Evolutionary conservation across 2,797 vertebrate species (phyloP).

Genomic region (Thripadectes ignobilis): DNA sequence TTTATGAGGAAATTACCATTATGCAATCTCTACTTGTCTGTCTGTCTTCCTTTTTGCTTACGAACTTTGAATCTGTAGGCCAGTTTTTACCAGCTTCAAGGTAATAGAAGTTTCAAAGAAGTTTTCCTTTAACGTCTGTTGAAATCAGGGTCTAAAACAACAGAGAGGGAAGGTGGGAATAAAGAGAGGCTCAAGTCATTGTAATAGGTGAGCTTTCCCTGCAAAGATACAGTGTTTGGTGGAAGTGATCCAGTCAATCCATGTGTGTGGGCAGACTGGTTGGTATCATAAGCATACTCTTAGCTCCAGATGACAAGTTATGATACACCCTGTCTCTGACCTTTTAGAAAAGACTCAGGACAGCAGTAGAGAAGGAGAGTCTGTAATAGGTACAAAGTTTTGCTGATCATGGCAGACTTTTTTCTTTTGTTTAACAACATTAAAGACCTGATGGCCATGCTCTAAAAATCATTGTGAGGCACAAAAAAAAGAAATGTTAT

Average conservation of each 20-base stretch:
- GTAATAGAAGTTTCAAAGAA: neutral
- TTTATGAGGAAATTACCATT: constrained; percentile 17
- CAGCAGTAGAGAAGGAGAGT: neutral
- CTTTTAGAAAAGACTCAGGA: neutral
- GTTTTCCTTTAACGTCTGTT: neutral
- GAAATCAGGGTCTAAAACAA: neutral
- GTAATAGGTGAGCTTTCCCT: neutral
- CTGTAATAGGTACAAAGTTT: neutral
- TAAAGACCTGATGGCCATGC: neutral
- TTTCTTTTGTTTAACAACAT: neutral
- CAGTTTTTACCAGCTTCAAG: neutral
- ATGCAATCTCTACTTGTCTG: neutral
- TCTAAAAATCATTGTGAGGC: neutral
- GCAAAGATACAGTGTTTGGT: neutral
- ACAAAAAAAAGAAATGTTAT: neutral
- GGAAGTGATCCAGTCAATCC: neutral
- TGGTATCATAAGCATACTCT: neutral
- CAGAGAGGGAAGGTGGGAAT: neutral
- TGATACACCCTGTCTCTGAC: neutral
- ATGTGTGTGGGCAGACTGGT: neutral
- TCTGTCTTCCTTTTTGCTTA: neutral
- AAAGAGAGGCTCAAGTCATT: neutral
- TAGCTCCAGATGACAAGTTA: neutral
- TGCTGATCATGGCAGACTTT: neutral
- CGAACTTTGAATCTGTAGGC: neutral